These are phyloP conservation scores for Uromys caudimaculatus DNA, from an alignment of 2,797 vertebrate genomes.

Conservation along the genomic window DNA sequence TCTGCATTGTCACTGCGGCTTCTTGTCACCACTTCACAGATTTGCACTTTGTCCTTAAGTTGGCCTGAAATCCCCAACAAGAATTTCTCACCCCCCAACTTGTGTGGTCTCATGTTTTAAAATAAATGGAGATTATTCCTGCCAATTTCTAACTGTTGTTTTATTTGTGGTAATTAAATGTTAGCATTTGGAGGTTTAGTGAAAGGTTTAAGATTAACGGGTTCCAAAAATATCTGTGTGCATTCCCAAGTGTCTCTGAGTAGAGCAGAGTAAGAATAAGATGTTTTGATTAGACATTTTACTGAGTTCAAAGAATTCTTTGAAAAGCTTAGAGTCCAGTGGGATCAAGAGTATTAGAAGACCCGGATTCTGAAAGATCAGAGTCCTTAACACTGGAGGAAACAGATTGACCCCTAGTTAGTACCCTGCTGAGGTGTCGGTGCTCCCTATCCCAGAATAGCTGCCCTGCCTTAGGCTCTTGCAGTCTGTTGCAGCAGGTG, in stretches of 20 bases:
- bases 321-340: conserved; percentile 62
- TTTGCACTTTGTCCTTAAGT: conserved; percentile 69
- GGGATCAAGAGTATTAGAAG: conserved; percentile 73
- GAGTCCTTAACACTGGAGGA: conserved; percentile 17
- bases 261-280: conserved; percentile 4
- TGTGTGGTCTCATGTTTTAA: conserved; percentile 84
- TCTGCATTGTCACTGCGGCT: conserved; percentile 36
- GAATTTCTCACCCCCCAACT: conserved; percentile 75
- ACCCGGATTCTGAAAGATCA: conserved; percentile 31
- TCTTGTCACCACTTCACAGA: conserved; percentile 59
- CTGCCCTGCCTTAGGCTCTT: background rate
- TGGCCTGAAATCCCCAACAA: conserved; percentile 66
- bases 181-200: conserved; percentile 59
- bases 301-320: conserved; percentile 68
- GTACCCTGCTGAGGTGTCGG: background rate
- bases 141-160: conserved; percentile 64
- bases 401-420: background rate
- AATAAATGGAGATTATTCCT: conserved; percentile 79
- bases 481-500: background rate
- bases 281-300: conserved; percentile 74
- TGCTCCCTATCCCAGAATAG: background rate
- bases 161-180: conserved; percentile 74
- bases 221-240: conserved; percentile 63
- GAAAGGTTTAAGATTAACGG: conserved; percentile 63
- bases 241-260: background rate